Conservation (phyloP, 2,888 invertebrate species). For the Dynastes maya region DNA sequence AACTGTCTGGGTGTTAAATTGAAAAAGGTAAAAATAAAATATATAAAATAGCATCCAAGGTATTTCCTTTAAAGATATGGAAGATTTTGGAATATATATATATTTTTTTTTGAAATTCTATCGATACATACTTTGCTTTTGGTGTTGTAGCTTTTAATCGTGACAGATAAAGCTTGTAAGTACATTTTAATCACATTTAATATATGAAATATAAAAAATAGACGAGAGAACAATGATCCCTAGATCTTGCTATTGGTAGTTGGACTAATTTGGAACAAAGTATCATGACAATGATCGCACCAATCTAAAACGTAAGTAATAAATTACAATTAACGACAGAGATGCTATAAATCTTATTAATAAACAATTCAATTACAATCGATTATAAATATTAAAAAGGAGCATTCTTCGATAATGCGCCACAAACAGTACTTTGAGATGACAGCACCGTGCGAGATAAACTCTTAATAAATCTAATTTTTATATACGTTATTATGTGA, state of each 20-base stretch:
- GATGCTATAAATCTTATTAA: conserved; percentile 8
- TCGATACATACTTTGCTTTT: too few species aligned
- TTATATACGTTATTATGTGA: not conserved
- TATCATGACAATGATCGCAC: not conserved
- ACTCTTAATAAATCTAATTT: conserved; percentile 3
- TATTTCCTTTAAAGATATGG: too few species aligned
- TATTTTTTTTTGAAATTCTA: too few species aligned
- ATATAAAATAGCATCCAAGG: too few species aligned
- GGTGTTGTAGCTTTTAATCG: too few species aligned
- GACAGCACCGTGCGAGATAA: not conserved
- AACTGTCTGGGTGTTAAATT: too few species aligned
- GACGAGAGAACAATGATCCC: not conserved
- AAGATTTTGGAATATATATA: too few species aligned
- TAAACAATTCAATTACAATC: conserved; percentile 7
- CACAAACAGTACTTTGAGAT: not conserved
- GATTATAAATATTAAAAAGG: not conserved
- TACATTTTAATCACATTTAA: too few species aligned
- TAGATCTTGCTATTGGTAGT: not conserved
- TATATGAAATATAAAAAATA: not conserved
- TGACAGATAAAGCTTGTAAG: not conserved
- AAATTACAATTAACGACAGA: conserved; percentile 4
- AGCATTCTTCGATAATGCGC: not conserved
- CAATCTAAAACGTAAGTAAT: not conserved
- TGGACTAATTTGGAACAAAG: conserved; percentile 6
- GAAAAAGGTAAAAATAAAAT: too few species aligned